These are phyloP conservation scores for Hemichromis elongatus DNA, from an alignment of 2,113 vertebrate species.

Conservation along the genomic window DNA sequence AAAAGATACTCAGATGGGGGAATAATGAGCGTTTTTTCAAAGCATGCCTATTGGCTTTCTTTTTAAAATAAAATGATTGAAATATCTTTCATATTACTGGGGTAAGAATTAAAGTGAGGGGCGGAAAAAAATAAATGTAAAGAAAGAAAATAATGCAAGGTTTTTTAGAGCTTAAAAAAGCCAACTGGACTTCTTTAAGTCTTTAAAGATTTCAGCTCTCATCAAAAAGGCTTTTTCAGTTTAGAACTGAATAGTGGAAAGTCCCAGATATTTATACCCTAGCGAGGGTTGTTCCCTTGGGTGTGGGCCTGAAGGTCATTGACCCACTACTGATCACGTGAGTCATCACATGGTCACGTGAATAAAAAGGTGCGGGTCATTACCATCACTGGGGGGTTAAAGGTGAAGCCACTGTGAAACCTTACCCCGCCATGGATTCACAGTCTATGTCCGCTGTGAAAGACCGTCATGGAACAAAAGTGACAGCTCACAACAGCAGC, in stretches of 20 bases:
- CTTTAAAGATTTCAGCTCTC: neutral
- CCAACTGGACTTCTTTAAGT: neutral
- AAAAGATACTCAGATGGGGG: neutral
- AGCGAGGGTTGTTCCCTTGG: neutral
- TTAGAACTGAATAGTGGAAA: neutral
- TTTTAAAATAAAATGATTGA: neutral
- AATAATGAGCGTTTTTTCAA: neutral
- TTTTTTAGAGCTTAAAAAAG: neutral
- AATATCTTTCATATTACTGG: neutral
- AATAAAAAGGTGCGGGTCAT: neutral
- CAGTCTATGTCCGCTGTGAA: rapidly evolving
- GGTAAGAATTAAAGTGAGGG: neutral
- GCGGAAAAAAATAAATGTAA: rapidly evolving
- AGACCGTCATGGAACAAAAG: rapidly evolving
- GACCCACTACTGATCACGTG: neutral
- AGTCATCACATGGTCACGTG: neutral
- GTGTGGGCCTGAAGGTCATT: rapidly evolving
- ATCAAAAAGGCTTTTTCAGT: neutral
- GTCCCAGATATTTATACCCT: neutral
- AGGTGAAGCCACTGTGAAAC: neutral
- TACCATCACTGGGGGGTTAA: rapidly evolving
- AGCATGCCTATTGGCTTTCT: neutral
- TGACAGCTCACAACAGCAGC: neutral
- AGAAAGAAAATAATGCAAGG: neutral
- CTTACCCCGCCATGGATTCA: neutral